phyloP scores from a whole-genome alignment of 2,797 vertebrate genomes.

The Chloroceryle amazona region DNA sequence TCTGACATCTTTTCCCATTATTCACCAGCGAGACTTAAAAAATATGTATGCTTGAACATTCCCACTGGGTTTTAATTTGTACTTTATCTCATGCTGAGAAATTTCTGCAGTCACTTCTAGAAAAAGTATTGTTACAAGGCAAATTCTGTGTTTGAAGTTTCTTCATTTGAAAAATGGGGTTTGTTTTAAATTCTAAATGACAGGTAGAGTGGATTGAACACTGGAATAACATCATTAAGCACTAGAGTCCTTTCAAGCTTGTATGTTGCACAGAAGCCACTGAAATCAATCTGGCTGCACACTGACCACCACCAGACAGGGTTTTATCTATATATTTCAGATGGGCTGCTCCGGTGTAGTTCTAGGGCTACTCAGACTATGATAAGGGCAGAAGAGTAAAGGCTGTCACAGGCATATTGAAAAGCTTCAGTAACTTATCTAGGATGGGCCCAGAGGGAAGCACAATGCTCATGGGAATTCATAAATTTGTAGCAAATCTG shows the following conservation, averaged over 20 bases:
- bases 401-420: background rate
- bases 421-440: background rate
- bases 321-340: background rate
- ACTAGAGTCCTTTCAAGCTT: background rate
- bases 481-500: background rate
- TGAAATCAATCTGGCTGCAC: background rate
- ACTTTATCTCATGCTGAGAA: background rate
- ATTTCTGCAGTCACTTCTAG: background rate
- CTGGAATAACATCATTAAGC: background rate
- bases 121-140: background rate
- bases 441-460: background rate
- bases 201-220: background rate
- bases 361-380: background rate
- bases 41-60: background rate
- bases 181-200: background rate
- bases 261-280: background rate
- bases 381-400: background rate
- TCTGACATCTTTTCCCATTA: background rate
- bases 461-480: background rate
- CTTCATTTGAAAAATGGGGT: background rate
- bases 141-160: background rate
- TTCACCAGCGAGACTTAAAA: background rate
- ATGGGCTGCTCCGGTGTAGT: background rate
- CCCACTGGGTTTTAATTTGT: background rate
- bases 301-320: fast-evolving